A percentile compares a stretch with the other conserved stretches of the same genome.
Conservation (phyloP, 2,797 vertebrate genomes). For the Galaxias olidus region DNA sequence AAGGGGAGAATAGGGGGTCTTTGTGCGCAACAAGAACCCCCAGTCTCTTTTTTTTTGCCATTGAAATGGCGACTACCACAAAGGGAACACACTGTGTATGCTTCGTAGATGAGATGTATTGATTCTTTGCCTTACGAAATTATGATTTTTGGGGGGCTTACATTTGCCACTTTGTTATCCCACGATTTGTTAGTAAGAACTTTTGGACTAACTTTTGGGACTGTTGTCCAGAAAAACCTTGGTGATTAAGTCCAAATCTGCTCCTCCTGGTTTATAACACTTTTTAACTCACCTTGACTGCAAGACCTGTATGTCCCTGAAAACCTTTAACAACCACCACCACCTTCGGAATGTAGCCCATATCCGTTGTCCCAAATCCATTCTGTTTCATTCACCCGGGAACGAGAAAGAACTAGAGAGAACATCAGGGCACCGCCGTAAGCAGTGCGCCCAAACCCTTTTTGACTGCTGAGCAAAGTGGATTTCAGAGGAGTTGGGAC, state of each 20-base stretch:
- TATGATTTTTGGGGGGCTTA: too few relatives aligned
- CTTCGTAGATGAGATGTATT: too few relatives aligned
- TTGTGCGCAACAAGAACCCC: slow-evolving; percentile 56
- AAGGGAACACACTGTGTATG: too few relatives aligned
- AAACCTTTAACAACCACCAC: slow-evolving; percentile 26
- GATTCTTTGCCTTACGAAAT: too few relatives aligned
- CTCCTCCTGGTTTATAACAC: too few relatives aligned
- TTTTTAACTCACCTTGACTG: neutral
- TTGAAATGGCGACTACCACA: too few relatives aligned
- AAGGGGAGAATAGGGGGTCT: slow-evolving; percentile 58
- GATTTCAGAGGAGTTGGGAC: slow-evolving; percentile 51
- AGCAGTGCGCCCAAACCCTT: slow-evolving; percentile 56
- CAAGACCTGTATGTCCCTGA: slow-evolving; percentile 15
- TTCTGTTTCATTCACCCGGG: slow-evolving; percentile 29
- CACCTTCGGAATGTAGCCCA: slow-evolving; percentile 32
- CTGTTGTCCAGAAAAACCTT: too few relatives aligned
- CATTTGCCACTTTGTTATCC: too few relatives aligned
- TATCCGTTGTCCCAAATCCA: slow-evolving; percentile 20
- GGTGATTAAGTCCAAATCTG: too few relatives aligned
- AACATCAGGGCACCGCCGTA: slow-evolving; percentile 40
- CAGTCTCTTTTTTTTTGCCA: slow-evolving; percentile 21
- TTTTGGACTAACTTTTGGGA: too few relatives aligned
- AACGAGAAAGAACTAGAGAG: slow-evolving; percentile 21
- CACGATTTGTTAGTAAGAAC: too few relatives aligned
- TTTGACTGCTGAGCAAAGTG: slow-evolving; percentile 68